These are phyloP conservation scores for Schrankia costaestrigalis DNA, from an alignment of 2,888 invertebrate species.

Conservation along the genomic window DNA sequence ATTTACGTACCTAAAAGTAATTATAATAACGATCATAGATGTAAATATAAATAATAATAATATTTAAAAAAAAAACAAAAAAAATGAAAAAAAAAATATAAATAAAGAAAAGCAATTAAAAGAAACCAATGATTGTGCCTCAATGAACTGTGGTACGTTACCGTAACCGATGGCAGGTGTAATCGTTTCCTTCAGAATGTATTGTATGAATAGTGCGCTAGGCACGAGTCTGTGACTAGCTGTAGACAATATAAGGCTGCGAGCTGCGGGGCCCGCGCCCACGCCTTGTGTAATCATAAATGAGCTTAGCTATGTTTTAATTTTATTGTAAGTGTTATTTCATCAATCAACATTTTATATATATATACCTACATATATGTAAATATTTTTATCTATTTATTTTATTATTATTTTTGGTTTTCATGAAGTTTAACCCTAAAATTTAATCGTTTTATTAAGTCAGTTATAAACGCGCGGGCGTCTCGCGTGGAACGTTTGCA, in stretches of 20 bases:
- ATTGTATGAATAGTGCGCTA: slow-evolving; percentile 65
- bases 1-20: slow-evolving; percentile 80
- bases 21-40: slow-evolving; percentile 77
- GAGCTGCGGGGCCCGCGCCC: slow-evolving; percentile 60
- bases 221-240: slow-evolving; percentile 51
- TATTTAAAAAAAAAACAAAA: slow-evolving; percentile 45
- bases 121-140: slow-evolving; percentile 81
- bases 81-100: slow-evolving; percentile 45
- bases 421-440: slow-evolving; percentile 68
- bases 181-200: slow-evolving; percentile 67
- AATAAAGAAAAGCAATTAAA: slow-evolving; percentile 73
- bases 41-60: slow-evolving; percentile 54
- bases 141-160: slow-evolving; percentile 81
- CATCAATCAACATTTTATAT: slow-evolving; percentile 79
- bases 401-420: slow-evolving; percentile 46
- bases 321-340: slow-evolving; percentile 79
- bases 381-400: slow-evolving; percentile 78
- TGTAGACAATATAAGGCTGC: slow-evolving; percentile 67
- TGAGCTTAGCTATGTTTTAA: slow-evolving; percentile 80
- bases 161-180: slow-evolving; percentile 77
- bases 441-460: slow-evolving; percentile 43
- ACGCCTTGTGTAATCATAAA: slow-evolving; percentile 77
- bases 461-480: slow-evolving; percentile 20
- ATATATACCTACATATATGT: slow-evolving; percentile 65
- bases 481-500: slow-evolving; percentile 29